These are phyloP conservation scores for Dione juno DNA, from an alignment of 2,888 invertebrate species.

Conservation along the genomic window DNA sequence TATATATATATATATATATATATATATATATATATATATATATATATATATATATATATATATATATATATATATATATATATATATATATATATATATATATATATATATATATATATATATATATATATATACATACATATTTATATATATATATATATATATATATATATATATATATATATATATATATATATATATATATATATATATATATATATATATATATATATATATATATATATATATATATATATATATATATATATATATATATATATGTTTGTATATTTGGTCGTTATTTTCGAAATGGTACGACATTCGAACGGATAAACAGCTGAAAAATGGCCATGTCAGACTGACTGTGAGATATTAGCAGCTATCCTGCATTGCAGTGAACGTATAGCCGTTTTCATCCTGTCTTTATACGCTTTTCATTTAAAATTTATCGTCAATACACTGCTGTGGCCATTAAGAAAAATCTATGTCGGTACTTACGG, in stretches of 20 bases:
- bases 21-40: background rate
- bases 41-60: too few relatives aligned
- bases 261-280: background rate
- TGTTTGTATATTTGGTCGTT: constrained; percentile 21
- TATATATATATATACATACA: too few relatives aligned
- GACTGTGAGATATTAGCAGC: constrained; percentile 44
- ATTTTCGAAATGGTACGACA: constrained; percentile 37
- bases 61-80: too few relatives aligned
- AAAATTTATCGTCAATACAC: constrained; percentile 41
- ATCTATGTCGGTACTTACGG: constrained; percentile 20
- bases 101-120: too few relatives aligned
- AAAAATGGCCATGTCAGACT: constrained; percentile 42
- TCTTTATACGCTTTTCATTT: constrained; percentile 41
- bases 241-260: too few relatives aligned
- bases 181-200: too few relatives aligned
- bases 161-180: too few relatives aligned
- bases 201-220: background rate
- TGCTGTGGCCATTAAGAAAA: constrained; percentile 29
- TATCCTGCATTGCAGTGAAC: constrained; percentile 41
- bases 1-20: too few relatives aligned
- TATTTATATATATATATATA: background rate
- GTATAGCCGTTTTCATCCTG: constrained; percentile 38
- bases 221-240: too few relatives aligned
- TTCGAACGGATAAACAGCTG: constrained; percentile 42
- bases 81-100: background rate